Percentiles rank a stretch among this genome's conserved stretches.
Evolutionary conservation across 2,113 vertebrate genomes (phyloP).

Genomic region (Urocolius indicus): DNA sequence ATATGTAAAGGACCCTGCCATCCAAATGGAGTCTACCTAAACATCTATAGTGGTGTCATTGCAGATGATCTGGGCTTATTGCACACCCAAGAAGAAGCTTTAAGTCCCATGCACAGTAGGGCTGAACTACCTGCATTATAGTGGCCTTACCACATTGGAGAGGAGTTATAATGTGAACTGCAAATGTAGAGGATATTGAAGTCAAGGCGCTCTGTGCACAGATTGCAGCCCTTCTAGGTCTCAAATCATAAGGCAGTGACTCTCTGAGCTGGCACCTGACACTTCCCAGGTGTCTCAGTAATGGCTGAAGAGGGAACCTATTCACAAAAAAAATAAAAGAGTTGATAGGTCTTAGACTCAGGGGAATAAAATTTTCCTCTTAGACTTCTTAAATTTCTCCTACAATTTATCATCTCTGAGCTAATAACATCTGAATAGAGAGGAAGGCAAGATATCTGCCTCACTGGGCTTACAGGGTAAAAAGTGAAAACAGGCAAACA

Average conservation of each 20-base stretch:
- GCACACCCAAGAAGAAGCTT: neutral
- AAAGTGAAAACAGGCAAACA: neutral
- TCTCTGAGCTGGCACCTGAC: neutral
- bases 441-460: neutral
- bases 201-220: neutral
- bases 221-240: neutral
- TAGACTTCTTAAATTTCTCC: neutral
- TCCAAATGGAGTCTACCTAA: neutral
- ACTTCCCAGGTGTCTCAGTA: neutral
- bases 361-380: neutral
- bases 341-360: neutral
- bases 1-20: neutral
- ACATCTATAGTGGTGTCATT: neutral
- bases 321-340: neutral
- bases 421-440: neutral
- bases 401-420: neutral
- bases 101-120: neutral
- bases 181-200: neutral
- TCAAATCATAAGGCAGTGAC: neutral
- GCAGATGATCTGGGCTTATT: neutral
- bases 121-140: neutral
- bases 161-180: neutral
- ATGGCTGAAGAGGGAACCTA: accelerated
- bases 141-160: neutral
- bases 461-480: neutral